A percentile compares a stretch with the other conserved stretches of the same genome.
Evolutionary conservation across 2,113 vertebrate species (phyloP).

Genomic region (Gavia stellata): DNA sequence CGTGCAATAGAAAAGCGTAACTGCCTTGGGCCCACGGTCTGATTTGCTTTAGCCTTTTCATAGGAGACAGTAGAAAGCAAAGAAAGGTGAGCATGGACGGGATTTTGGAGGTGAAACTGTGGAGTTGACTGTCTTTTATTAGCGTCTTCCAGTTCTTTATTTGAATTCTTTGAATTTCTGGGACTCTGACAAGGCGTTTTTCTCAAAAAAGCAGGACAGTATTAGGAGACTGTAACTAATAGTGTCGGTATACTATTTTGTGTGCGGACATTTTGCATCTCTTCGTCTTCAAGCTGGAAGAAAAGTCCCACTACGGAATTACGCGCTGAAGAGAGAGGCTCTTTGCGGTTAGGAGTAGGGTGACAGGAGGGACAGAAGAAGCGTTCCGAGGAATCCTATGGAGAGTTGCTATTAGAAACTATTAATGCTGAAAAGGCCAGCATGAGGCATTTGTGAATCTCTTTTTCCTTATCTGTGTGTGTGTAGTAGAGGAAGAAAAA

Average conservation of each 20-base stretch:
- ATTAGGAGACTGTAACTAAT: neutral
- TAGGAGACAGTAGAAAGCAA: neutral
- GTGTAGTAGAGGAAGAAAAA: neutral
- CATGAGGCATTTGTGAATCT: neutral
- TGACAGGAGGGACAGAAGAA: neutral
- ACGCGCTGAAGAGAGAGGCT: neutral
- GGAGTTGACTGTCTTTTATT: neutral
- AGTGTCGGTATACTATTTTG: fast-evolving
- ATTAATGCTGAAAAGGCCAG: neutral
- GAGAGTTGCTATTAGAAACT: neutral
- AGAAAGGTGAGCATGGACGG: neutral
- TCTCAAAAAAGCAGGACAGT: neutral
- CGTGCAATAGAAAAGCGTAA: neutral
- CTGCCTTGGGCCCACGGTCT: neutral
- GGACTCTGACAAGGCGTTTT: neutral
- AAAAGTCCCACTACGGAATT: neutral
- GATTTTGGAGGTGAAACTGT: neutral
- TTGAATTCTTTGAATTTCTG: neutral
- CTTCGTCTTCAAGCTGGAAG: neutral
- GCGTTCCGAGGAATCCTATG: neutral
- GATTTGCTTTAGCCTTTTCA: neutral
- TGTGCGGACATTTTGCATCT: neutral
- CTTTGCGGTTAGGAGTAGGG: neutral
- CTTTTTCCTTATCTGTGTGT: neutral
- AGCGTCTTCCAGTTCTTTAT: neutral